Evolutionary conservation across 2,888 invertebrate genomes (phyloP), one percentile per base, ranked within the genome.

Genomic region (Pimpla rufipes): DNA sequence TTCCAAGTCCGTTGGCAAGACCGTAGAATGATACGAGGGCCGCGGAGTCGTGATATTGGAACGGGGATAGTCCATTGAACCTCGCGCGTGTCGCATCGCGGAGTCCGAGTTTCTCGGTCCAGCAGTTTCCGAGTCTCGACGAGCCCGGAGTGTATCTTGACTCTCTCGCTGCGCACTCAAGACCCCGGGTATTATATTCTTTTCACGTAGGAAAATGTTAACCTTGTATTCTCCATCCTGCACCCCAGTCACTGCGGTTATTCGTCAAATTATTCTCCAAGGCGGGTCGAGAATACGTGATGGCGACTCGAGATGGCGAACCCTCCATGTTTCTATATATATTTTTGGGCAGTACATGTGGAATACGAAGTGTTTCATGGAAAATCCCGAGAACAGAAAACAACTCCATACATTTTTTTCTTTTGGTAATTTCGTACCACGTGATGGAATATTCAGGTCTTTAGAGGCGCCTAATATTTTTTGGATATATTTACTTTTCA

Each of bases 81-180:
- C 64, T 47, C 10, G 64, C 40, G 71, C 66, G 52, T 37, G 64
- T 76, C 55, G 64, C 70, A 76, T 21, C 70, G 37, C 57, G 45
- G 66, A 18, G 76, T 81, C 68, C 68, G 52, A 79, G 21, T 55
- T 79, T 11, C 45, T 67, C 66, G 62, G 79, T 64, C 76, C 71
- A 57, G 57, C 47, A 57, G 67, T 76, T 66, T 66, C 23, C 37
- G 37, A 71, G 76, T 67, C 40, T 81, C 66, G 47, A 29, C 47
- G 16, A 67, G 62, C 64, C 47, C 64, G 57, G 70, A 37, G 62
- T n/a, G 37, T 62, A 37, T 52, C 40, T 21, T 23, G n/a, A 47
- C 16, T 42, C 35, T 55, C 52, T 11, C 18, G 16, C 37, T 10
- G 11, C 10, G n/a, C 18, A 75, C 59, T 52, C 52, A 55, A 81